Conservation (phyloP, 2,888 invertebrate genomes). For the Lithophane ornitopus region DNA sequence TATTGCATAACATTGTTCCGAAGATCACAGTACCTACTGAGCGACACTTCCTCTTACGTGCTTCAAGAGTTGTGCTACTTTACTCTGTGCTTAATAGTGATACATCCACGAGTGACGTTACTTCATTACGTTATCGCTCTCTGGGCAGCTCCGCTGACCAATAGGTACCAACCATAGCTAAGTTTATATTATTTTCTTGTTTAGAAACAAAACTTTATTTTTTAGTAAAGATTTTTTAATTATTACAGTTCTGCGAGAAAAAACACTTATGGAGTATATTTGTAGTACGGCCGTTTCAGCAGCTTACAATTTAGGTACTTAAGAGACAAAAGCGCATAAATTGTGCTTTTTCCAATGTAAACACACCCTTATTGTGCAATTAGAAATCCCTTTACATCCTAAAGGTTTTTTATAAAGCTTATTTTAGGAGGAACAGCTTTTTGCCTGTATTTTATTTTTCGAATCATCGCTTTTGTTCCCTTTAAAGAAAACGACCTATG, state of each 20-base stretch:
- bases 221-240: background rate
- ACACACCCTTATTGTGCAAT: background rate
- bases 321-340: background rate
- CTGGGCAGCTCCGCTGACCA: background rate
- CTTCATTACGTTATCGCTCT: background rate
- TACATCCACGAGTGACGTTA: slow-evolving; percentile 3
- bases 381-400: background rate
- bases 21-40: slow-evolving; percentile 81
- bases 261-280: background rate
- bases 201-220: background rate
- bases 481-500: background rate
- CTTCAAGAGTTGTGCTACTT: slow-evolving; percentile 67
- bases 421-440: background rate
- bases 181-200: background rate
- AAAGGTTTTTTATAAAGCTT: background rate
- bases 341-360: background rate
- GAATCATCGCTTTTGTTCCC: fast-evolving
- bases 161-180: too few species aligned
- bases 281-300: background rate
- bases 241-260: background rate
- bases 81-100: slow-evolving; percentile 45
- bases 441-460: background rate
- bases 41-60: slow-evolving; percentile 76
- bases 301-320: background rate
- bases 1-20: slow-evolving; percentile 86